phyloP scores from a whole-genome alignment of 2,113 vertebrate genomes.

The Xerus inauris region DNA sequence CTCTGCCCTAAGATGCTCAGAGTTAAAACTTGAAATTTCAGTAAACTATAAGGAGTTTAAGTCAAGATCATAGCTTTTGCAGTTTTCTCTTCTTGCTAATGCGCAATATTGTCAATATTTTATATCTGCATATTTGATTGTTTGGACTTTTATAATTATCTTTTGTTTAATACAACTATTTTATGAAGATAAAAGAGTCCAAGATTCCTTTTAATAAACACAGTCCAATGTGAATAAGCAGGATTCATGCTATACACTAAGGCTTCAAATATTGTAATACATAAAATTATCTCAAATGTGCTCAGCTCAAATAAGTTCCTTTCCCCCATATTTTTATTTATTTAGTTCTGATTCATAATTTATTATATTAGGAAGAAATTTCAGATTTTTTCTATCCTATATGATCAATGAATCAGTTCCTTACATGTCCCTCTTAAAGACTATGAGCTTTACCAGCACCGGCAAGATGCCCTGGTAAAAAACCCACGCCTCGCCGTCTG shows the following conservation, averaged over 20 bases:
- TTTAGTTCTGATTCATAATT: neutral
- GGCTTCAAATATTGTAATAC: neutral
- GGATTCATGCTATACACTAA: neutral
- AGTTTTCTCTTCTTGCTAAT: neutral
- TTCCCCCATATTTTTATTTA: neutral
- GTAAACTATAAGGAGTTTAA: neutral
- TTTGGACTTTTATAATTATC: neutral
- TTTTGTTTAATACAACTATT: neutral
- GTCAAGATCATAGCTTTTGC: neutral
- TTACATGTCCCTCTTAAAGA: neutral
- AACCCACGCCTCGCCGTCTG: neutral
- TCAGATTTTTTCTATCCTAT: neutral
- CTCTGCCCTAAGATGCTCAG: neutral
- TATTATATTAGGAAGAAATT: neutral
- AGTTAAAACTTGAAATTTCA: no score
- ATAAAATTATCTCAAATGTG: neutral
- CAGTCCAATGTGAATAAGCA: neutral
- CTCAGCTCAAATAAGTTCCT: neutral
- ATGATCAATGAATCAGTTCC: neutral
- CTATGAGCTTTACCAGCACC: no score
- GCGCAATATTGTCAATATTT: neutral
- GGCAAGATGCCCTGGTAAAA: constrained; percentile 30
- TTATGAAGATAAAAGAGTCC: neutral
- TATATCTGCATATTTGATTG: neutral
- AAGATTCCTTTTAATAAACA: neutral